Evolutionary conservation across 2,113 vertebrate species (phyloP).

Genomic region (Pelodiscus sinensis): DNA sequence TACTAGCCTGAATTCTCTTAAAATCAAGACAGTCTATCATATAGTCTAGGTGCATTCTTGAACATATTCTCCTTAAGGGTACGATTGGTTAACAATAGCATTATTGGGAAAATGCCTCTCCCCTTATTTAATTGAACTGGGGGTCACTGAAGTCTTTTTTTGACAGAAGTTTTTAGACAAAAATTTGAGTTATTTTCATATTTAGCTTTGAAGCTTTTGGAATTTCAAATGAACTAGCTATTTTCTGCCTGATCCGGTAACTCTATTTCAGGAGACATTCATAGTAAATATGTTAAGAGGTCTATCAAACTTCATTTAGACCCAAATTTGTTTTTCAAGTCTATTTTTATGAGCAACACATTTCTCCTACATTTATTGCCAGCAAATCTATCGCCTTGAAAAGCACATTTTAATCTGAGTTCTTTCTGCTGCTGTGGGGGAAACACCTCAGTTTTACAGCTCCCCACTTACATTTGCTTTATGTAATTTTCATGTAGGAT

Average conservation of each 20-base stretch:
- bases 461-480: conserved; percentile 15
- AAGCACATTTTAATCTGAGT: conserved; percentile 22
- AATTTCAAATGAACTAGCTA: neutral
- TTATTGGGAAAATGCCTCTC: neutral
- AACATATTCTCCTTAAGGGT: neutral
- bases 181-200: conserved; percentile 34
- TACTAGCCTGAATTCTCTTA: too few relatives aligned
- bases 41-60: neutral
- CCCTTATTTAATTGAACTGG: neutral
- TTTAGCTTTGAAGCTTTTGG: neutral
- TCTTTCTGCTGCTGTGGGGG: conserved; percentile 14
- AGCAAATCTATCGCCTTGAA: conserved; percentile 7
- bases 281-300: too few relatives aligned
- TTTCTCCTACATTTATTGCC: neutral
- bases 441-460: neutral
- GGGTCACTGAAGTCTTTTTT: neutral
- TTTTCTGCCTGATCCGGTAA: too few relatives aligned
- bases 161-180: conserved; percentile 48
- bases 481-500: neutral
- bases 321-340: conserved; percentile 2
- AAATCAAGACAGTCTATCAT: too few relatives aligned
- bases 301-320: neutral
- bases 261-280: too few relatives aligned
- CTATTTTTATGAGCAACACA: neutral
- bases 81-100: neutral